Percentiles rank a stretch among this genome's conserved stretches.
Evolutionary conservation across 1,140 invertebrate species (phyloP).

Genomic region (Zaprionus ornatus): DNA sequence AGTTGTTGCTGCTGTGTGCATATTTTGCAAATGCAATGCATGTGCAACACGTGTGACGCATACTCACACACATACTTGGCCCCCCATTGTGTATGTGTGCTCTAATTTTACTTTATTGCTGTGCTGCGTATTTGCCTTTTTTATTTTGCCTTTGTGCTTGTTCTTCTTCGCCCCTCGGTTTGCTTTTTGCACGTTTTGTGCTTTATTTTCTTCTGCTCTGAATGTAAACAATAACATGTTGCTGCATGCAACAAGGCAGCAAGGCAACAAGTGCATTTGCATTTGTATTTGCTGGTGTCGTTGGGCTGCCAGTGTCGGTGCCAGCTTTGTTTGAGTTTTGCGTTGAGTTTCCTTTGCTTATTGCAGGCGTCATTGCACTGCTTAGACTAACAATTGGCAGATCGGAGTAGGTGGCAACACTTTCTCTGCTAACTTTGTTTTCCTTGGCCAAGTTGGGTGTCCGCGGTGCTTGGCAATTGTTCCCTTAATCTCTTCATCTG

Average conservation of each 20-base stretch:
- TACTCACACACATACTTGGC: background rate
- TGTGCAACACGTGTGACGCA: constrained; percentile 71
- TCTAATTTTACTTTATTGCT: constrained; percentile 33
- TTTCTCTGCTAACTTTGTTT: too few species aligned
- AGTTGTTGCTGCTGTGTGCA: constrained; percentile 20
- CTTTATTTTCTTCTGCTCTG: constrained; percentile 9
- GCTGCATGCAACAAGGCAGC: constrained; percentile 3
- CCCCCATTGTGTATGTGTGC: constrained; percentile 22
- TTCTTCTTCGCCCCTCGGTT: background rate
- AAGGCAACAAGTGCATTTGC: constrained; percentile 41
- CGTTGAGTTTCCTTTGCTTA: background rate
- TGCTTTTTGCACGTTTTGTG: constrained; percentile 26
- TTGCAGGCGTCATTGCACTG: background rate
- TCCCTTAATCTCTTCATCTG: too few species aligned
- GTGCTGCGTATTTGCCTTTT: background rate
- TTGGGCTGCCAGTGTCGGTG: background rate
- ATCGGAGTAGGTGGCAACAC: background rate
- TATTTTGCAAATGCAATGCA: constrained; percentile 57
- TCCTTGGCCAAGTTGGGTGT: too few species aligned
- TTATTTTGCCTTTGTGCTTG: constrained; percentile 8
- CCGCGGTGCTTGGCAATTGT: too few species aligned
- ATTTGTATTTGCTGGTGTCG: constrained; percentile 8
- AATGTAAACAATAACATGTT: constrained; percentile 43
- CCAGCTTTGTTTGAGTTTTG: background rate
- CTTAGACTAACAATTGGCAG: too few species aligned